Conservation (phyloP, 2,113 vertebrate genomes). For the Cardinalis cardinalis region DNA sequence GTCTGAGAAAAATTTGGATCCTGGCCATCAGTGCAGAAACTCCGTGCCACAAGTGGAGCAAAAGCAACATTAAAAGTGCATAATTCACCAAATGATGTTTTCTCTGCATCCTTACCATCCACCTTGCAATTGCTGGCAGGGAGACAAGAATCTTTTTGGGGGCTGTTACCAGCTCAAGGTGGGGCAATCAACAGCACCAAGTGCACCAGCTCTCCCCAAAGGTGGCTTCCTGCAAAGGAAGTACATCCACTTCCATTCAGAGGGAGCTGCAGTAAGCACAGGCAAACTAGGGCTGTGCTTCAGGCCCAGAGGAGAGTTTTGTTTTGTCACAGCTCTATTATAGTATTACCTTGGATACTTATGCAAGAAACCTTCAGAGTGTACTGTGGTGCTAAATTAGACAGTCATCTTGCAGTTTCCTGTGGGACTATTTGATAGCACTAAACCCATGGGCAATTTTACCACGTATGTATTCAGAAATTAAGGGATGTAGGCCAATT, state of each 20-base stretch:
- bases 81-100: not conserved
- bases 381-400: not conserved
- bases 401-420: not conserved
- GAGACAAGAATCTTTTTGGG: not conserved
- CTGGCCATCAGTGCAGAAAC: not conserved
- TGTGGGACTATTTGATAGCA: not conserved
- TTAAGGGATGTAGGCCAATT: not conserved
- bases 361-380: not conserved
- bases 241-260: not conserved
- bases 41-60: not conserved
- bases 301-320: not conserved
- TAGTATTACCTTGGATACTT: not conserved
- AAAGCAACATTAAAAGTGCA: not conserved
- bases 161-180: not conserved
- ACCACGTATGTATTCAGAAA: not conserved
- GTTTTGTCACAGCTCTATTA: not conserved
- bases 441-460: not conserved
- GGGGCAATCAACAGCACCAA: not conserved
- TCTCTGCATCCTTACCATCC: not conserved
- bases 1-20: not conserved
- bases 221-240: not conserved
- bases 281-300: not conserved
- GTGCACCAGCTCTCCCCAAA: not conserved
- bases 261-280: not conserved
- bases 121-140: not conserved